Conservation (phyloP, 2,113 vertebrate genomes). For the Oncorhynchus gorbuscha region DNA sequence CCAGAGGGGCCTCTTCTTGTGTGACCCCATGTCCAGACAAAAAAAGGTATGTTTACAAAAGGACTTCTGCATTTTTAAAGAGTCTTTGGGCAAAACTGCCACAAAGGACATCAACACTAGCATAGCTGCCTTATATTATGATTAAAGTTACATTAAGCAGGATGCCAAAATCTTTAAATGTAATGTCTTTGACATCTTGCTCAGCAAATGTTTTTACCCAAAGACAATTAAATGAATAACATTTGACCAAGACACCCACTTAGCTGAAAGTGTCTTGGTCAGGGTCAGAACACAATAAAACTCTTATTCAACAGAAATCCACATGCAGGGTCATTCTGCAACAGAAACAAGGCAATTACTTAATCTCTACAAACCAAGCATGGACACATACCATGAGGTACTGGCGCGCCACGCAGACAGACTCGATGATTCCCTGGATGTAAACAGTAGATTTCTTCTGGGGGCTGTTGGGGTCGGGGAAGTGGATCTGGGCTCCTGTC, state of each 20-base stretch:
- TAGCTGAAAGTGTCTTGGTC: constrained; percentile 45
- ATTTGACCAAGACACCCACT: constrained; percentile 26
- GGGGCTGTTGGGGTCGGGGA: constrained; percentile 90
- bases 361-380: constrained; percentile 24
- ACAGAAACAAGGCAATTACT: not conserved
- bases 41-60: constrained; percentile 45
- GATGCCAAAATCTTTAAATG: constrained; percentile 50
- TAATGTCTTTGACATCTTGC: constrained; percentile 33
- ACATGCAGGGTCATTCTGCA: not conserved
- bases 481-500: constrained; percentile 97
- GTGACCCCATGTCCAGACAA: constrained; percentile 40
- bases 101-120: constrained; percentile 54
- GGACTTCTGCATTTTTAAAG: constrained; percentile 57
- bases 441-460: constrained; percentile 97
- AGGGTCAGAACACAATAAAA: constrained; percentile 49
- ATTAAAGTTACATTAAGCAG: constrained; percentile 32
- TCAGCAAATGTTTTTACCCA: constrained; percentile 49
- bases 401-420: constrained; percentile 94
- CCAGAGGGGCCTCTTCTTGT: constrained; percentile 39
- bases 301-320: constrained; percentile 8
- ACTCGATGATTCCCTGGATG: constrained; percentile 97
- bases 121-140: constrained; percentile 50
- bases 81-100: constrained; percentile 53
- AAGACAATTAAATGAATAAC: too few species aligned
- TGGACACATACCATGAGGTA: constrained; percentile 91